A percentile compares a stretch with the other conserved stretches of the same genome.
phyloP scores from a whole-genome alignment of 2,113 vertebrate species.

The Herpailurus yagouaroundi region DNA sequence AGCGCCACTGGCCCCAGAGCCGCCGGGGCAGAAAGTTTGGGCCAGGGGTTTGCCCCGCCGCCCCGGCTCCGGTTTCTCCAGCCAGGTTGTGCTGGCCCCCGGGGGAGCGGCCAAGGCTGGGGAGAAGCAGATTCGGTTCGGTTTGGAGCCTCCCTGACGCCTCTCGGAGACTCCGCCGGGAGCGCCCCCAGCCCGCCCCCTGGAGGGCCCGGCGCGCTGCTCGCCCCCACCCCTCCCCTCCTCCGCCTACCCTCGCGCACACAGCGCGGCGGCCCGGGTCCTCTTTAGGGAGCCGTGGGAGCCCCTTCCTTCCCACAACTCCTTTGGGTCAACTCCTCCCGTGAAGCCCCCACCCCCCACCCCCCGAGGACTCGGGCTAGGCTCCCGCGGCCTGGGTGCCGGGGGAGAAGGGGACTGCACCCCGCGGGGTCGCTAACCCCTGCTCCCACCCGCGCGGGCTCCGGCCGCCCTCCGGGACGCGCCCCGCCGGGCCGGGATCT shows the following conservation, averaged over 20 bases:
- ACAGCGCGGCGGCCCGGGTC: neutral
- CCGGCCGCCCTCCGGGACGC: neutral
- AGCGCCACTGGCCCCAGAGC: neutral
- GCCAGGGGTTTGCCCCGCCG: neutral
- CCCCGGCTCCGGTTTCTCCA: neutral
- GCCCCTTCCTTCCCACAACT: slow-evolving; percentile 14
- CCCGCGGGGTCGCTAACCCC: neutral
- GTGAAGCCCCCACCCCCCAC: neutral
- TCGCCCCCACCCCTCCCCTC: neutral
- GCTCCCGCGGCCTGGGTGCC: neutral
- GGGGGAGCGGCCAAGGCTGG: neutral
- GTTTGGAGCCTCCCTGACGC: neutral
- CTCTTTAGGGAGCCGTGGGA: neutral
- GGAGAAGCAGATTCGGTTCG: neutral
- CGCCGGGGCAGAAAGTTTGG: slow-evolving; percentile 66
- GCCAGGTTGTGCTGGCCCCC: neutral
- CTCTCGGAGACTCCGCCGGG: neutral
- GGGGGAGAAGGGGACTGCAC: neutral
- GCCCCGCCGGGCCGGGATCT: slow-evolving; percentile 41
- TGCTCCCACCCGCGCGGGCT: neutral
- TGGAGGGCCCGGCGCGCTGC: neutral
- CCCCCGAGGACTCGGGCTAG: neutral
- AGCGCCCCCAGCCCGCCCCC: neutral
- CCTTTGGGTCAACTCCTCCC: neutral
- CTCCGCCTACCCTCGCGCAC: neutral